Evolutionary conservation across 2,888 invertebrate genomes (phyloP).

Genomic region (Drosophila nr. medialis): DNA sequence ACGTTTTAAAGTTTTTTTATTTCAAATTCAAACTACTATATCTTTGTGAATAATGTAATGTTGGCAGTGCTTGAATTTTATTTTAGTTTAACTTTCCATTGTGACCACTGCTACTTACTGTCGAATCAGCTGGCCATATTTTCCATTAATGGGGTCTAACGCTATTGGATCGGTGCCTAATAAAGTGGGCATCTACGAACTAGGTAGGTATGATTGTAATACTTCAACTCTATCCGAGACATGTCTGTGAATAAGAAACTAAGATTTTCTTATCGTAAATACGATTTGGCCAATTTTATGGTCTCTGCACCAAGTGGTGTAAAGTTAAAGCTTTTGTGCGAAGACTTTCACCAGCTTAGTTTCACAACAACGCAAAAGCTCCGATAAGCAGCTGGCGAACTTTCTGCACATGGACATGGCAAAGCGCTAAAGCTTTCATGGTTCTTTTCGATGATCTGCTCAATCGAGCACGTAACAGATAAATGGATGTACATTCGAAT

Average conservation of each 20-base stretch:
- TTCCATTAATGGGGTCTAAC: background rate
- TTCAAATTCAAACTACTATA: no score
- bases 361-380: constrained; percentile 2
- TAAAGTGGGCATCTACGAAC: background rate
- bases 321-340: background rate
- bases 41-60: background rate
- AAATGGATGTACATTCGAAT: background rate
- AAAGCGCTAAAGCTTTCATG: constrained; percentile 1
- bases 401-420: background rate
- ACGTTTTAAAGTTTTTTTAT: no score
- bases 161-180: background rate
- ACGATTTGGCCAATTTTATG: background rate
- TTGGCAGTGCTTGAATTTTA: background rate
- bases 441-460: background rate
- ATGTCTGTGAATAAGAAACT: background rate
- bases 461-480: constrained; percentile 7
- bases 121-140: background rate
- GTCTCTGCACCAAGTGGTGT: background rate
- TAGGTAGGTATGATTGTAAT: background rate
- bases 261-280: background rate
- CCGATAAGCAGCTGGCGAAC: background rate
- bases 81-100: background rate
- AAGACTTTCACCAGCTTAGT: background rate
- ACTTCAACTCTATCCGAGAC: background rate
- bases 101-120: background rate